A percentile compares a stretch with the other conserved stretches of the same genome.
These are phyloP conservation scores for Micoletzkya japonica DNA, from an alignment of 2,888 invertebrate species.

Conservation along the genomic window DNA sequence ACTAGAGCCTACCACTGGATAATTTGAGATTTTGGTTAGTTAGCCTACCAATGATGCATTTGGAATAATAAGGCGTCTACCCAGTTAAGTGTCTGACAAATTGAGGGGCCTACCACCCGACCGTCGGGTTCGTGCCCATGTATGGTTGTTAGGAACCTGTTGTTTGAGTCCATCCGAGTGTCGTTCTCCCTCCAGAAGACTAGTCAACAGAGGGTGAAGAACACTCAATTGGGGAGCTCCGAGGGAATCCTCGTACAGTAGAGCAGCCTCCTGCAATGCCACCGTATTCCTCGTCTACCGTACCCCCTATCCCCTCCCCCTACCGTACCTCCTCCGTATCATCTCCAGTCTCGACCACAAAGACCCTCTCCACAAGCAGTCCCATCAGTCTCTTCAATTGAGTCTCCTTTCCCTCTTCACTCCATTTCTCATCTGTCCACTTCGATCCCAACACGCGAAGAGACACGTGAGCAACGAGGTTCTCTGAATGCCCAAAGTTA, in stretches of 20 bases:
- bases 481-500: constrained; percentile 35
- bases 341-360: constrained; percentile 48
- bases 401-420: constrained; percentile 42
- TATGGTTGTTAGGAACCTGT: constrained; percentile 1
- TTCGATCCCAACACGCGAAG: constrained; percentile 50
- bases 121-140: too few relatives aligned
- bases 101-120: too few relatives aligned
- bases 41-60: too few relatives aligned
- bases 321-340: constrained; percentile 38
- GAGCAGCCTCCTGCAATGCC: constrained; percentile 28
- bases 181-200: constrained; percentile 13
- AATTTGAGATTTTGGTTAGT: too few relatives aligned
- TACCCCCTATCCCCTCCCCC: neutral
- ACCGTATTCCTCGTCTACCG: neutral
- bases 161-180: constrained; percentile 13
- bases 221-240: constrained; percentile 45
- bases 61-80: too few relatives aligned
- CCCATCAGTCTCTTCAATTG: constrained; percentile 50
- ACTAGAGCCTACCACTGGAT: too few relatives aligned
- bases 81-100: too few relatives aligned
- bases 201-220: constrained; percentile 39
- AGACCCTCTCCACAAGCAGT: constrained; percentile 46
- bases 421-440: constrained; percentile 42
- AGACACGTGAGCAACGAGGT: constrained; percentile 49
- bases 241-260: constrained; percentile 43